A percentile compares a stretch with the other conserved stretches of the same genome.
Conservation (phyloP, 2,113 vertebrate genomes). For the Caranx melampygus region DNA sequence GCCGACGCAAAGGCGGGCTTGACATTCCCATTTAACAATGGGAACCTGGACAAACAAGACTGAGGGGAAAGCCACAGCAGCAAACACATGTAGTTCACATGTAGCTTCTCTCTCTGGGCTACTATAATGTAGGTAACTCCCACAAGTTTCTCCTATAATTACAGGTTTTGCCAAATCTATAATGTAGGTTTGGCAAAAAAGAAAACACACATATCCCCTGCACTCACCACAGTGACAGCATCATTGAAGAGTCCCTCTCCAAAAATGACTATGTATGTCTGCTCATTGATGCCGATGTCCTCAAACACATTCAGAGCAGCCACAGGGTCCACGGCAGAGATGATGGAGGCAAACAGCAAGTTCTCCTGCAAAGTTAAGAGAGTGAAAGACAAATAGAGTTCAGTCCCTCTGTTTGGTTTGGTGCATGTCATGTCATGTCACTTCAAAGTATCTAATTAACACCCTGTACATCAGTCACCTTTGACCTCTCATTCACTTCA, state of each 20-base stretch:
- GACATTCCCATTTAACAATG: neutral
- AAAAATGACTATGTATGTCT: constrained; percentile 94
- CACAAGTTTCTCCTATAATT: too few species aligned
- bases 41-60: constrained; percentile 29
- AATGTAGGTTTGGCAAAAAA: neutral
- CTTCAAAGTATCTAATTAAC: too few species aligned
- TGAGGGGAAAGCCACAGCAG: neutral
- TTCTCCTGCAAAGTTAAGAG: constrained; percentile 82
- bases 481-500: constrained; percentile 4
- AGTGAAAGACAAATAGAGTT: neutral
- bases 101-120: too few species aligned
- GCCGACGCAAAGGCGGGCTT: neutral
- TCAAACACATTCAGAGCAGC: constrained; percentile 93
- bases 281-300: constrained; percentile 93
- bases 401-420: too few species aligned
- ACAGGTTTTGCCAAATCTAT: neutral
- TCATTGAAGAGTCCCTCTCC: constrained; percentile 95
- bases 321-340: constrained; percentile 94
- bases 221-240: constrained; percentile 94
- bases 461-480: neutral
- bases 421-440: too few species aligned
- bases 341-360: constrained; percentile 92
- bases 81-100: neutral
- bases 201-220: neutral
- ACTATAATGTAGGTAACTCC: too few species aligned